phyloP scores from a whole-genome alignment of 2,888 invertebrate genomes.

The Syrista parreyssii region DNA sequence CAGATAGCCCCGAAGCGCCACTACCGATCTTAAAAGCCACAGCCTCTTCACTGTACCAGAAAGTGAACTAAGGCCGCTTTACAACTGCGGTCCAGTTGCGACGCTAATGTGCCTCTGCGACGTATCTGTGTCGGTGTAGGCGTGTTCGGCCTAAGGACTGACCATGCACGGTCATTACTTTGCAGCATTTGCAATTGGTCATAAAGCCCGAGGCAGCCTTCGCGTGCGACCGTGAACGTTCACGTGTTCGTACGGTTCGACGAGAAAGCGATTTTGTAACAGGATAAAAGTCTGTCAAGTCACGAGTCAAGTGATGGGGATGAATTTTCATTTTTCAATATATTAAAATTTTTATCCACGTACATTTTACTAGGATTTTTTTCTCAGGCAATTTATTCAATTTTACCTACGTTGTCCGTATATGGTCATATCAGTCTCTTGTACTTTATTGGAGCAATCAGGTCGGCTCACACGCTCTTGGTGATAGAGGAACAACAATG shows the following conservation, averaged over 20 bases:
- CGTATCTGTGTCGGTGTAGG: constrained; percentile 40
- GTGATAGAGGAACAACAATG: not conserved
- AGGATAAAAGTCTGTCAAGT: not conserved
- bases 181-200: constrained; percentile 50
- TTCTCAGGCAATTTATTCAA: not conserved
- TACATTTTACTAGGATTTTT: not conserved
- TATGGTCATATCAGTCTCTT: not conserved
- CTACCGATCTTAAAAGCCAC: constrained; percentile 23
- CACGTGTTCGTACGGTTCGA: not conserved
- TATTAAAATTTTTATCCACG: not conserved
- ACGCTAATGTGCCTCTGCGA: constrained; percentile 46
- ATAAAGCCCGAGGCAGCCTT: constrained; percentile 34
- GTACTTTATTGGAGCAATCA: not conserved
- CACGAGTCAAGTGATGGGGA: not conserved
- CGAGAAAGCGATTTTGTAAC: not conserved
- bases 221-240: constrained; percentile 30
- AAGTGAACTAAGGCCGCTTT: constrained; percentile 44
- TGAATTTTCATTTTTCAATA: not conserved
- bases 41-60: not conserved
- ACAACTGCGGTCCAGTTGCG: constrained; percentile 49
- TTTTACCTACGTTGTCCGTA: not conserved
- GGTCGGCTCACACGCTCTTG: not conserved
- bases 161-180: constrained; percentile 51
- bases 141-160: constrained; percentile 40
- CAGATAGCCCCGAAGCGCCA: constrained; percentile 41